Conservation (phyloP, 2,888 invertebrate species). For the Hofmannophila pseudospretella region DNA sequence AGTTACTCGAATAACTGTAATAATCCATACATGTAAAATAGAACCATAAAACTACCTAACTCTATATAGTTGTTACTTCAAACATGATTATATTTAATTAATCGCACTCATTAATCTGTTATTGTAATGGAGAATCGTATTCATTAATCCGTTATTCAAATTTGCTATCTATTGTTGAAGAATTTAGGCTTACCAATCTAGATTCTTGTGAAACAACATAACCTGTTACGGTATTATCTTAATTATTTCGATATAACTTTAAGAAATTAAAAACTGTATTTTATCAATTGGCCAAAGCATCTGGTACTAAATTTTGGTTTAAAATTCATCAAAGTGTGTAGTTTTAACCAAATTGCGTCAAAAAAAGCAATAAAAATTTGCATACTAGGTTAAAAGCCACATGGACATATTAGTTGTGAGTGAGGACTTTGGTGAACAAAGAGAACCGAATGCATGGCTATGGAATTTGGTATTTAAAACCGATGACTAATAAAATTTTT, state of each 20-base stretch:
- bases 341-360: not conserved
- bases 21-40: too few relatives aligned
- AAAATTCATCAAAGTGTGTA: not conserved
- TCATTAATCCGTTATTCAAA: too few relatives aligned
- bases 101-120: too few relatives aligned
- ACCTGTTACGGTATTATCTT: not conserved
- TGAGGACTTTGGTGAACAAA: not conserved
- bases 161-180: not conserved
- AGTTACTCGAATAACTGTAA: too few relatives aligned
- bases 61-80: too few relatives aligned
- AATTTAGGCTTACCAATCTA: not conserved
- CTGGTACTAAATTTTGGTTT: not conserved
- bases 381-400: constrained; percentile 1
- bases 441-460: not conserved
- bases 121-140: too few relatives aligned
- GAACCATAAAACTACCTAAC: too few relatives aligned
- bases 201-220: not conserved
- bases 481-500: not conserved
- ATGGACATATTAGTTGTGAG: not conserved
- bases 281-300: constrained; percentile 1
- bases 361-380: constrained; percentile 1
- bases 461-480: constrained; percentile 4
- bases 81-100: too few relatives aligned
- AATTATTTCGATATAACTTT: not conserved
- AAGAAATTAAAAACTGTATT: not conserved